Conservation (phyloP, 2,113 vertebrate genomes). For the Ammospiza caudacuta region DNA sequence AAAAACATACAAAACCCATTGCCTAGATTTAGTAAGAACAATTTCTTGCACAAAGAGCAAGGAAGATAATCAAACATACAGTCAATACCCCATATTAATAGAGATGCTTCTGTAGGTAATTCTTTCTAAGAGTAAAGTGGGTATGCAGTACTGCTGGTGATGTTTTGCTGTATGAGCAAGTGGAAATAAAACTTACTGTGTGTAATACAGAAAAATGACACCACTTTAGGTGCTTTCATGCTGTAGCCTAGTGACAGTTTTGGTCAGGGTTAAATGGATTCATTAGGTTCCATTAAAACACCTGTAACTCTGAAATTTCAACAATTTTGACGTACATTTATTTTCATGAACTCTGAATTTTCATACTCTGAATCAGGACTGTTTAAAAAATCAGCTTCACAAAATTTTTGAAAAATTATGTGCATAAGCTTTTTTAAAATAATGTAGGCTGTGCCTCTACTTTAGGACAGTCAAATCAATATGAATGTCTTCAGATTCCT, state of each 20-base stretch:
- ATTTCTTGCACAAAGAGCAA: background rate
- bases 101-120: background rate
- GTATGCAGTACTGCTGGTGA: background rate
- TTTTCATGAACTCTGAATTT: background rate
- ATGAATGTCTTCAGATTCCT: background rate
- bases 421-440: background rate
- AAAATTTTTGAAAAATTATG: background rate
- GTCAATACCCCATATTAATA: background rate
- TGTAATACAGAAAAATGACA: background rate
- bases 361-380: background rate
- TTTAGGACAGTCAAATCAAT: background rate
- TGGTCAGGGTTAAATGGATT: background rate
- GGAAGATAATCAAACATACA: background rate
- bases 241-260: background rate
- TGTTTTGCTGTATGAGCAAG: background rate
- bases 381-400: background rate
- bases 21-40: background rate
- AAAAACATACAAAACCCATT: background rate
- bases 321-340: accelerated
- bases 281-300: background rate
- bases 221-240: background rate
- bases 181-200: background rate
- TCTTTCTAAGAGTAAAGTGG: background rate
- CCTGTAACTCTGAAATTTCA: background rate
- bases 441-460: background rate